Conservation (phyloP, 2,113 vertebrate species). For the Oncorhynchus kisutch region DNA sequence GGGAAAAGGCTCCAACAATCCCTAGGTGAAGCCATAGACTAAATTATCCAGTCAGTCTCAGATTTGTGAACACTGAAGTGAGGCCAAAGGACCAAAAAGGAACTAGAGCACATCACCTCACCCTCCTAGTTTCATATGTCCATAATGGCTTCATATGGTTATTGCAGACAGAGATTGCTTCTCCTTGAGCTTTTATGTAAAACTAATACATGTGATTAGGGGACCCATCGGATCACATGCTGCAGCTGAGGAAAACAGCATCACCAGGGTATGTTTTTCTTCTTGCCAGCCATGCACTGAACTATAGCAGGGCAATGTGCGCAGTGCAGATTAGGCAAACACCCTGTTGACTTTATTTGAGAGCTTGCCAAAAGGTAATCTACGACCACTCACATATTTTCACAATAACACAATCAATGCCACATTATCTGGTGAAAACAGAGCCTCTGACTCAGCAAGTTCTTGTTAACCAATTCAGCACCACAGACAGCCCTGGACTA, state of each 20-base stretch:
- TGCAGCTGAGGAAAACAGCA: too few relatives aligned
- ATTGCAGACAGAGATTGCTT: not conserved
- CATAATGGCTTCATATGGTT: not conserved
- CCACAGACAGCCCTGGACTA: not conserved
- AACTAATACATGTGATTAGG: not conserved
- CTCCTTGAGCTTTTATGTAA: not conserved
- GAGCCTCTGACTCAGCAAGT: slow-evolving; percentile 8
- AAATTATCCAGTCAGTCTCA: too few relatives aligned
- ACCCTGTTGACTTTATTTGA: not conserved
- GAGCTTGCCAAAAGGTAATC: not conserved
- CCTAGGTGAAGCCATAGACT: too few relatives aligned
- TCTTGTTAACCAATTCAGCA: not conserved
- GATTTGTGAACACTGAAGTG: too few relatives aligned
- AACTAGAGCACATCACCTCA: too few relatives aligned
- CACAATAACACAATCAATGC: not conserved
- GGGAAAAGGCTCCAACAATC: too few relatives aligned
- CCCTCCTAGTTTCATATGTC: too few relatives aligned
- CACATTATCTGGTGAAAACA: slow-evolving; percentile 8
- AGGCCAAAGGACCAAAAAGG: too few relatives aligned
- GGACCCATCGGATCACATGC: not conserved
- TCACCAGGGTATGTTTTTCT: not conserved
- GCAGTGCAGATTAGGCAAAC: not conserved
- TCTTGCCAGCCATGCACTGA: not conserved
- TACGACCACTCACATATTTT: not conserved
- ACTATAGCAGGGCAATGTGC: too few relatives aligned